These are phyloP conservation scores for Leptosomus discolor DNA, from an alignment of 2,113 vertebrate species.

Conservation along the genomic window DNA sequence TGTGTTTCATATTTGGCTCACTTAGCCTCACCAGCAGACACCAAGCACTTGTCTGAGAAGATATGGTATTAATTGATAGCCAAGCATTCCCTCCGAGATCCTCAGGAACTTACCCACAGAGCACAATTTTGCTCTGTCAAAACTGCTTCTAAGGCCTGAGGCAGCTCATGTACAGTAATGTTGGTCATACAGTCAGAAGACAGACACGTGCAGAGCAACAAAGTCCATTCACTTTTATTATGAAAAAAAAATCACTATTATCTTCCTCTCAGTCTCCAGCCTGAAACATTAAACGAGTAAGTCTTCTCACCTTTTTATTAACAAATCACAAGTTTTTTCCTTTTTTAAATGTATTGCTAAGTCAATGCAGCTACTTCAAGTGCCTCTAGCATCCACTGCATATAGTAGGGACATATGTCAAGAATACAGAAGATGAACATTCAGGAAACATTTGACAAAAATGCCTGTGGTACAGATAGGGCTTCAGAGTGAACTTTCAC, in stretches of 20 bases:
- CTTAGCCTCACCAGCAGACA: background rate
- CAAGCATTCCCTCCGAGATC: background rate
- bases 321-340: background rate
- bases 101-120: background rate
- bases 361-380: background rate
- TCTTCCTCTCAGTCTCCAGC: background rate
- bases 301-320: background rate
- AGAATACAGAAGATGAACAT: background rate
- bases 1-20: background rate
- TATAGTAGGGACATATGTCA: background rate
- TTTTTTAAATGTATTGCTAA: background rate
- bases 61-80: background rate
- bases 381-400: background rate
- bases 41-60: background rate
- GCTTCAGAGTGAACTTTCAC: background rate
- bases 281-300: background rate
- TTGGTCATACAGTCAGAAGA: background rate
- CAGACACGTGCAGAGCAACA: background rate
- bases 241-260: background rate
- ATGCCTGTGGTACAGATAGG: background rate
- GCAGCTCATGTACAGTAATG: background rate
- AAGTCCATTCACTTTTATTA: background rate
- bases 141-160: background rate
- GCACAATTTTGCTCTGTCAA: rapidly evolving
- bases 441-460: background rate